phyloP scores from a whole-genome alignment of 2,113 vertebrate genomes.

The Scartelaos histophorus region DNA sequence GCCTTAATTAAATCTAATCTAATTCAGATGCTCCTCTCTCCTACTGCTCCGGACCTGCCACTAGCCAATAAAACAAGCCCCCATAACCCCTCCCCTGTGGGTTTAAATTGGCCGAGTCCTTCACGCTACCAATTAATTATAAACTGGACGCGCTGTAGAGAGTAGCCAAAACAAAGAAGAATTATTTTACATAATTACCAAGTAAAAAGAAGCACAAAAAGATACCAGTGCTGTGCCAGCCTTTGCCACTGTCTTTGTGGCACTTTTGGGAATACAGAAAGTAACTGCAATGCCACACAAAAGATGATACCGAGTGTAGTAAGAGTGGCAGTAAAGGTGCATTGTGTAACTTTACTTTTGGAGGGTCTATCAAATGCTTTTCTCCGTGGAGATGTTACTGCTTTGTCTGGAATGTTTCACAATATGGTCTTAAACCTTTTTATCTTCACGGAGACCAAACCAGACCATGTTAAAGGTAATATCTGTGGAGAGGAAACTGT shows the following conservation, averaged over 20 bases:
- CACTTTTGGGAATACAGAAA: conserved; percentile 48
- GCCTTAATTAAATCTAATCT: conserved; percentile 73
- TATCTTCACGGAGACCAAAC: too few relatives aligned
- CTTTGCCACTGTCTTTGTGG: conserved; percentile 46
- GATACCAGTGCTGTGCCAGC: conserved; percentile 38
- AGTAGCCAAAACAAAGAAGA: conserved; percentile 60
- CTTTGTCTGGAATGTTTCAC: too few relatives aligned
- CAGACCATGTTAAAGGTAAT: too few relatives aligned
- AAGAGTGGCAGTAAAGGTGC: conserved; percentile 9
- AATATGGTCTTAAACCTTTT: too few relatives aligned
- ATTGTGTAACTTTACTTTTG: too few relatives aligned
- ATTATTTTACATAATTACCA: conserved; percentile 69
- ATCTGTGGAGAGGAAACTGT: too few relatives aligned
- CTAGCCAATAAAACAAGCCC: conserved; percentile 63
- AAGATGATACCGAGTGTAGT: conserved; percentile 41
- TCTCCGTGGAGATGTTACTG: too few relatives aligned
- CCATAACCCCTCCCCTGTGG: conserved; percentile 51
- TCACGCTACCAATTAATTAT: conserved; percentile 65
- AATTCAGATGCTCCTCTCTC: conserved; percentile 66
- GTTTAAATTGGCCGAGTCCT: conserved; percentile 61
- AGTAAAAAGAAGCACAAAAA: conserved; percentile 29
- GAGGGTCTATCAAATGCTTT: too few relatives aligned
- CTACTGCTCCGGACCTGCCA: conserved; percentile 41
- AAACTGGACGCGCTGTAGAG: conserved; percentile 46
- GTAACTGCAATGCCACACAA: conserved; percentile 51